A percentile compares a stretch with the other conserved stretches of the same genome.
Conservation (phyloP, 2,888 invertebrate species). For the Magallana nippona region DNA sequence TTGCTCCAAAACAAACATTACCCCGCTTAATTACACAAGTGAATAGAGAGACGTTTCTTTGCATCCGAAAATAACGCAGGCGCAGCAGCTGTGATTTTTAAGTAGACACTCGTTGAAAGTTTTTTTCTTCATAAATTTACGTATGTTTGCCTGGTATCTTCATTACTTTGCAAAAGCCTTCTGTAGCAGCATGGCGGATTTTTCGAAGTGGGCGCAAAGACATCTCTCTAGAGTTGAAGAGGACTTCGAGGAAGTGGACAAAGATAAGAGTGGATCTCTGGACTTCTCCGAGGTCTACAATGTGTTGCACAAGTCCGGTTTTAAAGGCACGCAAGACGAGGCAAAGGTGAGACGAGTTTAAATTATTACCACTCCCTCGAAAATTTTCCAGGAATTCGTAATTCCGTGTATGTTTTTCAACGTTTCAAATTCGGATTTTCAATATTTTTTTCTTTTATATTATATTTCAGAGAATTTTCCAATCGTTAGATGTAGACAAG, state of each 20-base stretch:
- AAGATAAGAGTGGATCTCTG: constrained; percentile 68
- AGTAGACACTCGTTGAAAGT: constrained; percentile 26
- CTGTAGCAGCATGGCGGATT: constrained; percentile 48
- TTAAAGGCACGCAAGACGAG: constrained; percentile 67
- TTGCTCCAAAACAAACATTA: neutral
- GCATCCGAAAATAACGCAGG: constrained; percentile 11
- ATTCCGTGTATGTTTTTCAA: neutral
- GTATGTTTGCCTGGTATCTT: constrained; percentile 41
- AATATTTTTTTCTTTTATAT: neutral
- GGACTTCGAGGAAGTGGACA: constrained; percentile 68
- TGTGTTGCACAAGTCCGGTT: constrained; percentile 65
- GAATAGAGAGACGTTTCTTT: neutral
- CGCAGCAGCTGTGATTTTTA: constrained; percentile 34
- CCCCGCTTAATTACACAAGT: neutral
- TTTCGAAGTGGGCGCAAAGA: constrained; percentile 64
- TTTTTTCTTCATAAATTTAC: constrained; percentile 23
- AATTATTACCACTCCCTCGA: no score
- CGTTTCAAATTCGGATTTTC: neutral
- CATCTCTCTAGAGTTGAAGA: constrained; percentile 67
- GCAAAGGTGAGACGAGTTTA: constrained; percentile 60
- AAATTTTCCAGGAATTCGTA: neutral
- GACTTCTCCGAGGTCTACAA: constrained; percentile 64
- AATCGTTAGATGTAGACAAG: constrained; percentile 66
- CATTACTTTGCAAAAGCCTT: constrained; percentile 28
- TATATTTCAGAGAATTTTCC: constrained; percentile 67